A percentile compares a stretch with the other conserved stretches of the same genome.
phyloP scores from a whole-genome alignment of 2,113 vertebrate species.

The Carollia perspicillata region DNA sequence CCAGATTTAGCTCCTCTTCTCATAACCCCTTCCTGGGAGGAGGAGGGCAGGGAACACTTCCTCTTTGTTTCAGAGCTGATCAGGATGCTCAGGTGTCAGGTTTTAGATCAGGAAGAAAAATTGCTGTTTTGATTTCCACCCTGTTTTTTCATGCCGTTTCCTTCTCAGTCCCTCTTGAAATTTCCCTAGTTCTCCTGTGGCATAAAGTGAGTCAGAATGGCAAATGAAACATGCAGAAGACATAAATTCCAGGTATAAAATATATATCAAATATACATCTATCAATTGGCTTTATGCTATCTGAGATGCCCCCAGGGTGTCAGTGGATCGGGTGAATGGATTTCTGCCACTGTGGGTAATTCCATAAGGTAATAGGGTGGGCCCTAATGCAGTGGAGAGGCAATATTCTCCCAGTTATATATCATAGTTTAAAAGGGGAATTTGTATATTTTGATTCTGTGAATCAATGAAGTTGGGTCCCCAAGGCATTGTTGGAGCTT shows the following conservation, averaged over 20 bases:
- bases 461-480: constrained; percentile 76
- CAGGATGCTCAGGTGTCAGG: neutral
- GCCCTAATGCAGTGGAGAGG: constrained; percentile 71
- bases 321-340: constrained; percentile 78
- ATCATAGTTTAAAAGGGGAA: constrained; percentile 76
- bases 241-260: constrained; percentile 78
- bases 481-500: constrained; percentile 61
- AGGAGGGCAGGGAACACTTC: neutral
- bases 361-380: constrained; percentile 76
- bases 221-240: constrained; percentile 79
- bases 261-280: constrained; percentile 79
- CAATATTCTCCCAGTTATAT: constrained; percentile 76
- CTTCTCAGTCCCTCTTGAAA: constrained; percentile 57
- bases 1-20: neutral
- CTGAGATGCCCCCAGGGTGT: constrained; percentile 77
- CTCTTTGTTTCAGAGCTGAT: constrained; percentile 14
- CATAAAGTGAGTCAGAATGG: constrained; percentile 74
- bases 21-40: neutral
- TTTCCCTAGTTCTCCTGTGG: constrained; percentile 65
- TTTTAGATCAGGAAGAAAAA: constrained; percentile 69
- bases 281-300: constrained; percentile 78
- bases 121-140: constrained; percentile 64
- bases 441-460: constrained; percentile 80
- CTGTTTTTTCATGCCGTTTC: constrained; percentile 43
- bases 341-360: constrained; percentile 78